phyloP scores from a whole-genome alignment of 2,888 invertebrate species.

The Amiota mariae region DNA sequence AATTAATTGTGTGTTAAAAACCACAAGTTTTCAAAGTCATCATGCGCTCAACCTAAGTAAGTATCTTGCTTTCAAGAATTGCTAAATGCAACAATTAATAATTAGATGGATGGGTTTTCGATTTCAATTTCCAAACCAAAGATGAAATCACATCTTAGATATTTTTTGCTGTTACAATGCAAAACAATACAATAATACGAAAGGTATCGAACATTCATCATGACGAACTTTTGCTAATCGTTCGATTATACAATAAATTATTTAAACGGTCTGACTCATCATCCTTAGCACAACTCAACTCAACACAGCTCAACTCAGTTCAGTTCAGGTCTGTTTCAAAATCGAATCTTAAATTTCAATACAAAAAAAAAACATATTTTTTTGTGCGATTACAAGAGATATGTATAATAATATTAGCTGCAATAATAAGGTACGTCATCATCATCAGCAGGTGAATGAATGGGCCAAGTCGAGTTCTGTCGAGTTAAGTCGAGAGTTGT shows the following conservation, averaged over 20 bases:
- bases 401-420: background rate
- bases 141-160: conserved; percentile 20
- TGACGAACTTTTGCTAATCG: conserved; percentile 18
- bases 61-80: background rate
- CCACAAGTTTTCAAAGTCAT: background rate
- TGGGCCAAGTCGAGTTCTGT: conserved; percentile 31
- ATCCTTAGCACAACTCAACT: too few species aligned
- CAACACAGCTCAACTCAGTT: too few species aligned
- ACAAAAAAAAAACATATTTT: background rate
- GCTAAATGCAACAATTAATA: background rate
- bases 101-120: background rate
- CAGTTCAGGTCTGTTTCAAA: too few species aligned
- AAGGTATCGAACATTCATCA: conserved; percentile 17
- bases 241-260: conserved; percentile 23
- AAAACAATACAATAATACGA: background rate
- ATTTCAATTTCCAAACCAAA: background rate
- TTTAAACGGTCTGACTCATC: conserved; percentile 12
- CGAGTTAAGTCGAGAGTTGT: background rate
- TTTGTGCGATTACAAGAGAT: background rate
- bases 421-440: background rate
- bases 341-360: background rate
- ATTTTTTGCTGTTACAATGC: background rate
- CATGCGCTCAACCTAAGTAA: background rate
- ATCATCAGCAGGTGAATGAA: conserved; percentile 34
- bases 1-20: background rate